Base-by-base conservation (phyloP, 2,888 invertebrate genomes). In the Amaurobius ferox region DNA sequence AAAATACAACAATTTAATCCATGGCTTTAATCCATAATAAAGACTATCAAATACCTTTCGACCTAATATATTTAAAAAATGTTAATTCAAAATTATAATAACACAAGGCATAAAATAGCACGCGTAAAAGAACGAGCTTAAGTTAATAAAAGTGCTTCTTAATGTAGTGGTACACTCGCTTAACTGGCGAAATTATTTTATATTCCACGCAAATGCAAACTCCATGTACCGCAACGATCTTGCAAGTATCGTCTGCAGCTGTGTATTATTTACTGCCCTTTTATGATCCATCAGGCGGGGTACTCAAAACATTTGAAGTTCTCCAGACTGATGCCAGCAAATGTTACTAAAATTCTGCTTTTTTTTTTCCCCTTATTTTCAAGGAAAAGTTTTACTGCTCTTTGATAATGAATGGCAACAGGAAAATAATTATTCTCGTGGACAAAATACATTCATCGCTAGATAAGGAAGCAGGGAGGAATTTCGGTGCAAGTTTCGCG, bases 361-460 rank as follows among this genome's bases (percentile, higher is more conserved):
- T 55, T 16, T 55, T 23, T 44, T 44, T 44, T 11, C 16, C 11
- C 11, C 11, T 44, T 44, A 44, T 55, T 23, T 55, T 55, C 55
- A 0, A 23, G 55, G 55, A 2, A 55, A 55, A 55, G 55, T 55
- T 55, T 55, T 55, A 55, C 16, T 19, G 55, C 55, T 55, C 19
- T 55, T 23, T 55, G 55, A 55, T 55, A 55, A 55, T 55, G 55
- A 55, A 55, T 23, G 19, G 55, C 55, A 19, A 23, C 55, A 3
- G 55, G 2, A 23, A 55, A 55, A 55, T 55, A 55, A 55, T 55
- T 55, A 55, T 23, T 3, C 19, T 55, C 11, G 23, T 16, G 19
- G 3, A 55, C 55, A 55, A 55, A 55, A 23, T 23, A 13, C 16
- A 44, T 44, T 55, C 55, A 55, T 16, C 55, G 1, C 23, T n/a